A percentile compares a stretch with the other conserved stretches of the same genome.
phyloP scores from a whole-genome alignment of 2,797 vertebrate species.

The Antennarius maculatus region DNA sequence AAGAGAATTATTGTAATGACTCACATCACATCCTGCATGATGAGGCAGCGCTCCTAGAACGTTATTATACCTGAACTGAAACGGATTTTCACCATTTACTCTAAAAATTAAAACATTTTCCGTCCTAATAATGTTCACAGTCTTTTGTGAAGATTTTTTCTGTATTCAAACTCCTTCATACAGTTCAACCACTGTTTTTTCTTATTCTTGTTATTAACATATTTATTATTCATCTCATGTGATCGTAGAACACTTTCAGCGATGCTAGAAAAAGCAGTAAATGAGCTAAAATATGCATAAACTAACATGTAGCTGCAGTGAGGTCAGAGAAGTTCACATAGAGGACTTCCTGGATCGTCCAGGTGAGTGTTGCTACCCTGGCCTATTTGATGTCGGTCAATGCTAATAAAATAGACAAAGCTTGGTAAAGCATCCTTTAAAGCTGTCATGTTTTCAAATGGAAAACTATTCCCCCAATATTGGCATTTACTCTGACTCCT shows the following conservation, averaged over 20 bases:
- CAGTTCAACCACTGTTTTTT: neutral
- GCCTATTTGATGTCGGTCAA: conserved; percentile 1
- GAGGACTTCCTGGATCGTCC: neutral
- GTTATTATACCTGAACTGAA: no score
- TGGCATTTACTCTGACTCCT: conserved; percentile 33
- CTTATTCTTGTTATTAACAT: neutral
- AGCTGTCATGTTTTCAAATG: conserved; percentile 22
- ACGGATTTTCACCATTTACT: no score
- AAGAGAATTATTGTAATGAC: no score
- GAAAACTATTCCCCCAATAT: conserved; percentile 48
- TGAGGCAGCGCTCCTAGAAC: no score
- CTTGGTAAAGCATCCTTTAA: conserved; percentile 18
- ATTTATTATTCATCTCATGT: no score
- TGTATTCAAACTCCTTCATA: neutral
- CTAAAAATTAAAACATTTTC: neutral
- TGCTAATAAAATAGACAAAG: neutral
- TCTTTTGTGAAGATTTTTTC: neutral
- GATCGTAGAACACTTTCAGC: no score
- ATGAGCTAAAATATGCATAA: no score
- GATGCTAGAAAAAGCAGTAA: no score
- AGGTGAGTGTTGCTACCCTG: neutral
- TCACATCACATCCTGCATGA: no score
- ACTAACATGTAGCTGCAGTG: no score
- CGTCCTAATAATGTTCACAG: neutral
- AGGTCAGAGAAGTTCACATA: no score